Conservation (phyloP, 2,113 vertebrate genomes). For the Otis tarda region DNA sequence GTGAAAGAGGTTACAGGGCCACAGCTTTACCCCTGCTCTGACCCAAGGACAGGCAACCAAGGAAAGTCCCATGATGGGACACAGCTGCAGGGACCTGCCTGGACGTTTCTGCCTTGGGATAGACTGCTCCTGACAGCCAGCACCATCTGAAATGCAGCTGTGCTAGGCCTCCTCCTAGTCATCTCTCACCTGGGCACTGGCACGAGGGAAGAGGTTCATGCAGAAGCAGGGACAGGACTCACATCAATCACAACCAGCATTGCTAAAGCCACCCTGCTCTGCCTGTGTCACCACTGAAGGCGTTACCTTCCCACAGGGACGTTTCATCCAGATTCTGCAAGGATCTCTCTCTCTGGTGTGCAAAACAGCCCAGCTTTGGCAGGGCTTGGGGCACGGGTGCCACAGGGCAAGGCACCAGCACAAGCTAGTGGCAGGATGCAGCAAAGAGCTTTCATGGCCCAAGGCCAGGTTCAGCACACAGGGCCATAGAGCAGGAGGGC, state of each 20-base stretch:
- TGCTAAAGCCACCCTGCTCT: background rate
- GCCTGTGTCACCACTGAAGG: background rate
- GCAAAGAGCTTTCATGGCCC: background rate
- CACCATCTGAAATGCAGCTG: fast-evolving
- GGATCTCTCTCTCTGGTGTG: background rate
- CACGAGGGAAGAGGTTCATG: background rate
- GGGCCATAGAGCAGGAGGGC: background rate
- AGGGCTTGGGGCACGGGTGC: background rate
- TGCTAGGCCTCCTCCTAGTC: background rate
- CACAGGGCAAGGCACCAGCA: background rate
- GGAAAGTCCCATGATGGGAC: background rate
- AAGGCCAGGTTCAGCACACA: background rate
- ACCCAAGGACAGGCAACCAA: background rate
- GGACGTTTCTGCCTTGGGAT: background rate
- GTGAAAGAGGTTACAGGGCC: background rate
- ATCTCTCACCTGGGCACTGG: background rate
- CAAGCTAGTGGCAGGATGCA: background rate
- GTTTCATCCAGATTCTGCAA: background rate
- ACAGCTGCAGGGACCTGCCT: background rate
- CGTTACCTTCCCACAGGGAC: background rate
- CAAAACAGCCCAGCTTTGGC: background rate
- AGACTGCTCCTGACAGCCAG: background rate
- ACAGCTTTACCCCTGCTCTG: background rate
- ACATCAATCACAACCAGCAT: too few species aligned
- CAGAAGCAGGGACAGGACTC: background rate